phyloP scores from a whole-genome alignment of 2,797 vertebrate species.

The Masticophis lateralis region DNA sequence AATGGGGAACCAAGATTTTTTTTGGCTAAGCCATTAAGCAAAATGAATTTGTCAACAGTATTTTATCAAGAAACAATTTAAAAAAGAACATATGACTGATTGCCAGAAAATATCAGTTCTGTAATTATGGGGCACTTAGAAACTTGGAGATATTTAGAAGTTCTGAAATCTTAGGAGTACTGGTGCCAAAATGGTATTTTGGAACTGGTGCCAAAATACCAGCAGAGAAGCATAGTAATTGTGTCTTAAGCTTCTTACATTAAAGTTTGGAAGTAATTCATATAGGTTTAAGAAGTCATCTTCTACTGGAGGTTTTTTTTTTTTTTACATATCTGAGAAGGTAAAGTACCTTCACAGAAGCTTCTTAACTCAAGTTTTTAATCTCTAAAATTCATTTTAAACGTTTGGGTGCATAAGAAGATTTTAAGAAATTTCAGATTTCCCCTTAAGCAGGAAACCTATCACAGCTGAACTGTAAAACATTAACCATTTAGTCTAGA shows the following conservation, averaged over 20 bases:
- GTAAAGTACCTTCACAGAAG: background rate
- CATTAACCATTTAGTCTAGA: background rate
- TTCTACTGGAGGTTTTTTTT: background rate
- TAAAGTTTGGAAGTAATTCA: background rate
- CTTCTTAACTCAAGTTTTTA: background rate
- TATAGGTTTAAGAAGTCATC: background rate
- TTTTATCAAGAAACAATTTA: constrained; percentile 6
- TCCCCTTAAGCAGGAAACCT: background rate
- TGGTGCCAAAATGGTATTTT: background rate
- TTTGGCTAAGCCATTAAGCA: background rate
- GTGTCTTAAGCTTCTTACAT: background rate
- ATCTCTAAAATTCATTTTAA: background rate
- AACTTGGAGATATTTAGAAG: background rate
- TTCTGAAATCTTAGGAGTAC: background rate
- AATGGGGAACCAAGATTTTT: background rate
- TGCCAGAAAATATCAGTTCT: background rate
- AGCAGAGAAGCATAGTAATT: background rate
- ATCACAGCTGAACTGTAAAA: background rate
- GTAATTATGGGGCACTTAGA: background rate
- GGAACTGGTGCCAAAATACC: background rate
- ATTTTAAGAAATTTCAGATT: background rate
- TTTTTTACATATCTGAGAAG: background rate
- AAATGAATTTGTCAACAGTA: constrained; percentile 8
- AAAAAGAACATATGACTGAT: background rate
- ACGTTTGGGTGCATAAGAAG: background rate